Evolutionary conservation across 2,797 vertebrate species (phyloP), one percentile per base, ranked within the genome.

Genomic region (Anguilla pacifica): DNA sequence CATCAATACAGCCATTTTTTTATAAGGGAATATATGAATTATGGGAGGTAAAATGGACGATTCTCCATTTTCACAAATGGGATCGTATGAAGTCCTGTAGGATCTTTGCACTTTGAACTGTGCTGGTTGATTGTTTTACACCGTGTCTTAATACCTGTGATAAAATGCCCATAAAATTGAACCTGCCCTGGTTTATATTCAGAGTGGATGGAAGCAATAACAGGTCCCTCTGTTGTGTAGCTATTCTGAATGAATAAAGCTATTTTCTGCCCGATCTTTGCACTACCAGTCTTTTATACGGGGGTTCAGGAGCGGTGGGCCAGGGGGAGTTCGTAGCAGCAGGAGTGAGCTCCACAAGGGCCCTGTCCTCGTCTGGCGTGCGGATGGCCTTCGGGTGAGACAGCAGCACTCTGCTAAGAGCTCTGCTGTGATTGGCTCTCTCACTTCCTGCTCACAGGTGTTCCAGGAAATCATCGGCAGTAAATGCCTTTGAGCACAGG

Each of bases 1-100:
- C 7, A 31, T 74, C n/a, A 81, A 46, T 43, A 77, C n/a, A 81
- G 77, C 77, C 77, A 49, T n/a, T 81, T 49, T 81, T 81, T 81
- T 81, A 25, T 10, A 81, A 49, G 77, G 43, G 77, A 81, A 81
- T 46, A 46, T 46, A 81, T 49, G 43, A 46, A 46, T 49, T 46
- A 22, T 81, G 17, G 6, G 19, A 25, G 2, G 25, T 6, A 77
- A 39, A 2, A 39, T 77, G 70, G 28, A 79, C 0, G 19, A 17
- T 19, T 46, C 13, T 35, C 28, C 39, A 19, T 79, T 79, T 79
- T 39, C 19, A 22, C 19, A 22, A 43, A 17, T 19, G 39, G 39
- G 13, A 39, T 13, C 19, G 15, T 31, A 72, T 43, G 22, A 79
- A 43, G 22, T 81, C 25, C 31, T 70, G 4, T 81, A 81, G 7